phyloP scores from a whole-genome alignment of 2,888 invertebrate species.

The Acrobasis repandana region DNA sequence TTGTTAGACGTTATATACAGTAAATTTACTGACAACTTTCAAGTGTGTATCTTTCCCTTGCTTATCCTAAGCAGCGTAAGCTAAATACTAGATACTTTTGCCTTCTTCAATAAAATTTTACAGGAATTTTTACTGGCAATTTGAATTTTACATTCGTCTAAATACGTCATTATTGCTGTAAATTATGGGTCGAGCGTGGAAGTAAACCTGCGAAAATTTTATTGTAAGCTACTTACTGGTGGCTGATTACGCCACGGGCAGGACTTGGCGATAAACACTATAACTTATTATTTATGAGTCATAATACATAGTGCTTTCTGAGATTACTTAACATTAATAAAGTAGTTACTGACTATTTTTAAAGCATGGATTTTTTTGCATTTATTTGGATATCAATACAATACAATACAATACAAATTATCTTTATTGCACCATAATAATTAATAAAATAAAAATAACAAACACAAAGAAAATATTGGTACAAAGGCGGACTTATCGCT shows the following conservation, averaged over 20 bases:
- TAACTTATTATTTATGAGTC: constrained; percentile 47
- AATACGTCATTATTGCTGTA: constrained; percentile 7
- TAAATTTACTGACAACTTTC: too few species aligned
- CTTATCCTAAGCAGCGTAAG: too few species aligned
- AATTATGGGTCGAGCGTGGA: constrained; percentile 1
- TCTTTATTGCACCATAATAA: too few species aligned
- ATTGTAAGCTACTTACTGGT: neutral
- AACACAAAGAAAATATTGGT: too few species aligned
- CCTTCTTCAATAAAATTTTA: constrained; percentile 1
- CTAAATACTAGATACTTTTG: too few species aligned
- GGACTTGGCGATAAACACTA: constrained; percentile 42
- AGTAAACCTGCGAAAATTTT: constrained; percentile 3
- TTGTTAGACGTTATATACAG: too few species aligned
- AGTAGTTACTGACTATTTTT: neutral
- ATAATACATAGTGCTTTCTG: constrained; percentile 52
- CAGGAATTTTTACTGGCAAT: constrained; percentile 1
- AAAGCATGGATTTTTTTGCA: too few species aligned
- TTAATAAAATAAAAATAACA: too few species aligned
- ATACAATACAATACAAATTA: too few species aligned
- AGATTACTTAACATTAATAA: constrained; percentile 36
- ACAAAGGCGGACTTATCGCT: too few species aligned
- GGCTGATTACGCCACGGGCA: constrained; percentile 58
- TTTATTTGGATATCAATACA: too few species aligned
- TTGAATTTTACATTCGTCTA: constrained; percentile 10
- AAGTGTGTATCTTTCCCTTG: too few species aligned